Evolutionary conservation across 2,888 invertebrate genomes (phyloP).

Genomic region (Diaphora mendica): DNA sequence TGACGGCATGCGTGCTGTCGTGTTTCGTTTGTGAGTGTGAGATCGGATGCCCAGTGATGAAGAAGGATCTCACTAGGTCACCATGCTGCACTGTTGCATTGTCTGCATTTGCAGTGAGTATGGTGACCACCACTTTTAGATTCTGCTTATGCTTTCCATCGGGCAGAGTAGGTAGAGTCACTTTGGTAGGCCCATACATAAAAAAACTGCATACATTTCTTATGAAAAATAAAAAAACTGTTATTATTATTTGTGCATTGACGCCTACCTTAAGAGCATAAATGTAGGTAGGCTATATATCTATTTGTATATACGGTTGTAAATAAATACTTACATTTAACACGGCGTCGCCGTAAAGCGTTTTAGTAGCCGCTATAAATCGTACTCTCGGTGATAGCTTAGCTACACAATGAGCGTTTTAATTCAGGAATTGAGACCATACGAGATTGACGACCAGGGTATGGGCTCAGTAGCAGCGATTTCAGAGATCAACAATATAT

Average conservation of each 20-base stretch:
- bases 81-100: too few species aligned
- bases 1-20: too few species aligned
- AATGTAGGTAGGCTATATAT: not conserved
- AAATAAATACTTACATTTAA: constrained; percentile 1
- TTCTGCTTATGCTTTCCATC: too few species aligned
- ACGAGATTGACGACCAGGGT: constrained; percentile 14
- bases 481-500: not conserved
- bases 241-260: not conserved
- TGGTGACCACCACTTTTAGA: too few species aligned
- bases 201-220: too few species aligned
- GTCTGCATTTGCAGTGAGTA: too few species aligned
- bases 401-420: constrained; percentile 42
- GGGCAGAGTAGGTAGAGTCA: too few species aligned
- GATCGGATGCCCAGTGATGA: too few species aligned
- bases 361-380: constrained; percentile 37
- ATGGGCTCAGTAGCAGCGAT: constrained; percentile 23
- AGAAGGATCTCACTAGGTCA: too few species aligned
- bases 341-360: constrained; percentile 35
- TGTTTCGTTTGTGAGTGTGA: too few species aligned
- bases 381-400: constrained; percentile 31
- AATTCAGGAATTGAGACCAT: constrained; percentile 50
- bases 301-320: not conserved
- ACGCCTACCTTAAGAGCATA: not conserved
- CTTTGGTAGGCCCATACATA: too few species aligned
- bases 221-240: too few species aligned